These are phyloP conservation scores for Gonatopus flavifemur DNA, from an alignment of 1,140 invertebrate species.

Conservation along the genomic window DNA sequence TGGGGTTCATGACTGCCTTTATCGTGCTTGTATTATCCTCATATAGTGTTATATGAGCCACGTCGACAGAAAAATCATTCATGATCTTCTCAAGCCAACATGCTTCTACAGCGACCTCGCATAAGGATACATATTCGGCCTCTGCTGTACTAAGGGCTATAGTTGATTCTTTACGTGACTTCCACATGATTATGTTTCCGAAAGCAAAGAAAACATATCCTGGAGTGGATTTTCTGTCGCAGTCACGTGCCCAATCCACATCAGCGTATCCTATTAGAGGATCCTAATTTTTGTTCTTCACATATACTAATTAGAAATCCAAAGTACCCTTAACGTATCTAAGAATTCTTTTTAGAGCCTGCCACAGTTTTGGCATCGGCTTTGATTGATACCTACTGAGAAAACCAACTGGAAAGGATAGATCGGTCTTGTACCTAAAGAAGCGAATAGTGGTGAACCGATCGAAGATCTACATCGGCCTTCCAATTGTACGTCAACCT, in stretches of 20 bases:
- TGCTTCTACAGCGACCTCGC: neutral
- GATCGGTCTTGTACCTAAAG: too few relatives aligned
- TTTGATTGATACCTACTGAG: too few relatives aligned
- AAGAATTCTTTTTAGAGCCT: too few relatives aligned
- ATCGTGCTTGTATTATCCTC: neutral
- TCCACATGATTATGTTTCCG: neutral
- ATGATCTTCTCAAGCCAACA: neutral
- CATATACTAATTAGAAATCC: too few relatives aligned
- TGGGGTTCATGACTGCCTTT: neutral
- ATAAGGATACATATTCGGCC: neutral
- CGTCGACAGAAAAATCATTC: neutral
- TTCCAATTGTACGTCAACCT: too few relatives aligned
- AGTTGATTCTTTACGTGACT: neutral
- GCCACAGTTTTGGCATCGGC: too few relatives aligned
- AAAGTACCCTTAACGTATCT: too few relatives aligned
- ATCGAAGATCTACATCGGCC: too few relatives aligned
- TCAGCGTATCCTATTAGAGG: neutral
- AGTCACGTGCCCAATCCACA: neutral
- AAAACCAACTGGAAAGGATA: too few relatives aligned
- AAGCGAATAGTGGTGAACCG: too few relatives aligned
- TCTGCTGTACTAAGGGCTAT: neutral
- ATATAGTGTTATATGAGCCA: neutral
- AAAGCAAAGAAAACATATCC: neutral
- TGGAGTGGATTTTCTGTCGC: neutral
- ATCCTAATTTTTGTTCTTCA: too few relatives aligned